phyloP scores from a whole-genome alignment of 2,113 vertebrate genomes.

The Castor canadensis region DNA sequence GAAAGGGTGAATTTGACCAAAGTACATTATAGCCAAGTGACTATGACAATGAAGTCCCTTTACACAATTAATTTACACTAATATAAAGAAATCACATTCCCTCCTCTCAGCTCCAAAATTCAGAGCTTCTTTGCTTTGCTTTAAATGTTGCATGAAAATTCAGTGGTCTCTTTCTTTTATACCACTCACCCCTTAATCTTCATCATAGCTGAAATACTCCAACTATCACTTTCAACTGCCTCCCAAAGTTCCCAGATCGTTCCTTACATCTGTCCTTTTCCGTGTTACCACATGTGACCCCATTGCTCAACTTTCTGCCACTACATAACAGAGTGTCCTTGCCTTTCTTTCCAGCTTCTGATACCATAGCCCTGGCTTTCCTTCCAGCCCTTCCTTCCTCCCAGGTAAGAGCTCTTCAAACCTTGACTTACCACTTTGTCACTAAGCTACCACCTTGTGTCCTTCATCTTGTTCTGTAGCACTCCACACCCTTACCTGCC shows the following conservation, averaged over 20 bases:
- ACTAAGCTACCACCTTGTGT: background rate
- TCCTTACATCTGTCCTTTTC: background rate
- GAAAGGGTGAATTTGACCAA: too few species aligned
- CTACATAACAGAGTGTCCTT: background rate
- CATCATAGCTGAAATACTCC: background rate
- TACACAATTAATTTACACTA: too few species aligned
- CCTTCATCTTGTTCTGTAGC: too few species aligned
- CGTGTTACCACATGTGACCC: background rate
- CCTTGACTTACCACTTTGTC: background rate
- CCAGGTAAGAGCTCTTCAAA: background rate
- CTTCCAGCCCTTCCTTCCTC: background rate
- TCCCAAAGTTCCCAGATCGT: background rate
- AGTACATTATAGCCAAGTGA: too few species aligned
- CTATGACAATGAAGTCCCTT: too few species aligned
- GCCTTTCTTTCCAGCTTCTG: background rate
- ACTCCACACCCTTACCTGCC: too few species aligned
- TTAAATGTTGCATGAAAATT: background rate
- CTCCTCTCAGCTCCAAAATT: too few species aligned
- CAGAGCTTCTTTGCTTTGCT: background rate
- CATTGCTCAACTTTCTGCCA: background rate
- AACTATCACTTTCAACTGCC: background rate
- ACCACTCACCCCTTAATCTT: background rate
- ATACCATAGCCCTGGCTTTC: too few species aligned
- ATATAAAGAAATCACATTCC: too few species aligned
- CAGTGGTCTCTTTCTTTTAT: background rate